Conservation (phyloP, 64 coral and sea anemone species). For the Exaiptasia diaphana region DNA sequence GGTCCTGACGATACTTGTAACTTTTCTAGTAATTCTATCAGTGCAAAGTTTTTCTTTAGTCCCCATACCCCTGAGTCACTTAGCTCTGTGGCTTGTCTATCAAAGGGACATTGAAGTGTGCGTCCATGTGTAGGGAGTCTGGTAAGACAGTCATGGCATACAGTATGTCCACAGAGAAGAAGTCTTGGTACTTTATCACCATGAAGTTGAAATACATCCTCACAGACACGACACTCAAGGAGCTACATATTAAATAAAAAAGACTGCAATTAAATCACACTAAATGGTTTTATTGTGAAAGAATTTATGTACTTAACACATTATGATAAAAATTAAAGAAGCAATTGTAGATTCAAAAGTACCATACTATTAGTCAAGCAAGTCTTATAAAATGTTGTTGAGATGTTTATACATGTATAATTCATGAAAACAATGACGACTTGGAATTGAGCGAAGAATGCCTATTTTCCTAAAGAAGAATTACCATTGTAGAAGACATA, state of each 20-base stretch:
- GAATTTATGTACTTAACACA: no score
- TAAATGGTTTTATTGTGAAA: no score
- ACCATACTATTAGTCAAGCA: no score
- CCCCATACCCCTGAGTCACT: conserved; percentile 93
- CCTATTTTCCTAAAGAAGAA: no score
- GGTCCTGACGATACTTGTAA: conserved; percentile 67
- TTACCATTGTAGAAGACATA: no score
- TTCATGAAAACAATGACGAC: no score
- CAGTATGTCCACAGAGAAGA: conserved; percentile 90
- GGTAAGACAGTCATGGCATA: conserved; percentile 92
- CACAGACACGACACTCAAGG: conserved; percentile 96
- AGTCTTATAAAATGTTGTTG: no score
- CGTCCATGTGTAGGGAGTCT: conserved; percentile 69
- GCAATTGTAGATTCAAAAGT: no score
- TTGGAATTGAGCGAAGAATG: no score
- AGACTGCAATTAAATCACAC: no score
- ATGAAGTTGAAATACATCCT: conserved; percentile 92
- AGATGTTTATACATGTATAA: no score
- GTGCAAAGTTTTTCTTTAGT: conserved; percentile 92
- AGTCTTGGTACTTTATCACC: conserved; percentile 96
- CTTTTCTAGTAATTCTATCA: conserved; percentile 79
- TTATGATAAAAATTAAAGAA: no score
- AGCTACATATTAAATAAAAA: conserved; percentile 79
- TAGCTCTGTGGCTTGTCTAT: conserved; percentile 87
- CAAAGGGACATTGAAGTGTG: conserved; percentile 80